A percentile compares a stretch with the other conserved stretches of the same genome.
Conservation (phyloP, 2,113 vertebrate species). For the Cisticola juncidis region DNA sequence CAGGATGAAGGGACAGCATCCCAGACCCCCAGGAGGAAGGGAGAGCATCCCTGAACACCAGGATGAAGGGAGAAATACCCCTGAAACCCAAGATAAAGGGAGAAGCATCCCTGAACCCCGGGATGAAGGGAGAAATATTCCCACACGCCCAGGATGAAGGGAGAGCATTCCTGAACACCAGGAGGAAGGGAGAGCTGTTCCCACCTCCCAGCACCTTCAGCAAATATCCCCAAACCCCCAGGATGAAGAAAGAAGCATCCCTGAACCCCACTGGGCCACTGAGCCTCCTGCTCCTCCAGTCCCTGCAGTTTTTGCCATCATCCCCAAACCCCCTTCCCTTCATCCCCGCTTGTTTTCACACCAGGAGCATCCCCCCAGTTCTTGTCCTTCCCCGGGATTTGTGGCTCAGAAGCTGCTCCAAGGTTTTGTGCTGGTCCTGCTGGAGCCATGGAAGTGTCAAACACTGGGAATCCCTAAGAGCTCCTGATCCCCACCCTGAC, state of each 20-base stretch:
- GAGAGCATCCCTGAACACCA: too few species aligned
- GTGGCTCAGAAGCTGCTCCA: not conserved
- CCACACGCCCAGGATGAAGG: not conserved
- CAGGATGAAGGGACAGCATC: too few species aligned
- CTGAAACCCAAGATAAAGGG: not conserved
- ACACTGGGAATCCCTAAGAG: rapidly evolving
- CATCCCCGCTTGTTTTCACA: not conserved
- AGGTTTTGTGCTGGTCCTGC: not conserved
- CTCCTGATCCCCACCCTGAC: not conserved
- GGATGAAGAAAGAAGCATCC: not conserved
- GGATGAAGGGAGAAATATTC: too few species aligned
- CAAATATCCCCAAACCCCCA: too few species aligned
- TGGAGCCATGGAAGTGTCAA: rapidly evolving
- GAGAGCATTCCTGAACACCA: too few species aligned
- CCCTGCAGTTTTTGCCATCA: not conserved
- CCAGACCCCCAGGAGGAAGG: too few species aligned
- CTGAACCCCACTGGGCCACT: rapidly evolving
- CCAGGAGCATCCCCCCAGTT: not conserved
- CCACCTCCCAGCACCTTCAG: too few species aligned
- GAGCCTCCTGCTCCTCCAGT: not conserved
- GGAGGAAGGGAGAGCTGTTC: not conserved
- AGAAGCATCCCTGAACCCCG: not conserved
- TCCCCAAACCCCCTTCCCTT: not conserved
- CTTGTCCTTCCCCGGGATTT: rapidly evolving
- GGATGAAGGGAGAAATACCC: too few species aligned